Evolutionary conservation across 2,888 invertebrate genomes (phyloP), one percentile per base, ranked within the genome.

Genomic region (Seira musarum): DNA sequence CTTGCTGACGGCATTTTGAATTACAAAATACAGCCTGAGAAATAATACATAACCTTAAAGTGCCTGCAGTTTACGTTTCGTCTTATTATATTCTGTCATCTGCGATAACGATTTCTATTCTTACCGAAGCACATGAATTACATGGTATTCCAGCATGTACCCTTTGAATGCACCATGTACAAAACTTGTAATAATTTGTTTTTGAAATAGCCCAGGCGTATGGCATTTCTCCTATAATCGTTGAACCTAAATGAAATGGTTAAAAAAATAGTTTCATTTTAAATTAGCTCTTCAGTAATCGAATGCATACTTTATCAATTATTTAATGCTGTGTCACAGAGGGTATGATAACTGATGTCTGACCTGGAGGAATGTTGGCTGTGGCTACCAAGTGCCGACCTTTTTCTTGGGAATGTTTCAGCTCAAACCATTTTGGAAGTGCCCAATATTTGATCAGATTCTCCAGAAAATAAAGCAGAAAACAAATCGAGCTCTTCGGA

Each of bases 161-260:
- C 63, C 82, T 74, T n/a, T 86, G 85, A 80, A 88, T 88, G 84
- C 90, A 90, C 80, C 89, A 87, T 73, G 88, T 88, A 84, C 90
- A 90, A 81, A 89, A 88, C 8, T 86, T 87, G 2, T 70, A 53
- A 63, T 87, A 87, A 24, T 57, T 77, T 86, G 86, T 10, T 88
- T 87, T 6, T 87, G 87, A 65, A 89, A 90, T 82, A 2, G 89
- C 88, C 77, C 89, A 89, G 0, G 89, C 87, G 81, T 88, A 90
- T 1, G 90, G 89, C 71, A 88, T 87, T 82, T 90, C 90, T 0
- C 89, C 86, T 30, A 89, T 88, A 1, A 90, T 60, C 15, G 89
- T 87, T 65, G 89, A 88, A 1, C 90, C 90, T 87, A 81, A 40
- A 5, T 8, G 13, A 40, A 40, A n/a, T n/a, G n/a, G n/a, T n/a